Evolutionary conservation across 1,140 invertebrate genomes (phyloP).

Genomic region (Aporrectodea caliginosa): DNA sequence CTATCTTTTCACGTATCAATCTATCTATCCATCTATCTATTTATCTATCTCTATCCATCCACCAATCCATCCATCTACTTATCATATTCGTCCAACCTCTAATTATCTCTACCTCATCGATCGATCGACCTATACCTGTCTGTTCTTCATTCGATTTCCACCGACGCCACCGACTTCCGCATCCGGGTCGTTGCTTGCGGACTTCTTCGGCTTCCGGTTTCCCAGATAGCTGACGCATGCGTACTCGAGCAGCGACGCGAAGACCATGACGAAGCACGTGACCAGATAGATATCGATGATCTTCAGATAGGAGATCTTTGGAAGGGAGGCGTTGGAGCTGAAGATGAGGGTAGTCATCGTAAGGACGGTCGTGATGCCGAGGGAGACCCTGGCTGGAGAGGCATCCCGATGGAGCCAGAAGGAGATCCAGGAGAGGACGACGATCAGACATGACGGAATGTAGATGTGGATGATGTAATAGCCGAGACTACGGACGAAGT

Average conservation of each 20-base stretch:
- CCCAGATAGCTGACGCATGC: constrained; percentile 35
- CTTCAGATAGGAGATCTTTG: constrained; percentile 97
- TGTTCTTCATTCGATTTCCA: too few species aligned
- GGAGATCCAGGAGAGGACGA: constrained; percentile 62
- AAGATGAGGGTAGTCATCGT: constrained; percentile 99
- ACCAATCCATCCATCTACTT: too few species aligned
- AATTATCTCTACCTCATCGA: too few species aligned
- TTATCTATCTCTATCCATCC: too few species aligned
- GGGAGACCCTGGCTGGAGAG: constrained; percentile 26
- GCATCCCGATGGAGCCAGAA: constrained; percentile 33
- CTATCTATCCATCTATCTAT: too few species aligned
- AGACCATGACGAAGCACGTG: constrained; percentile 81
- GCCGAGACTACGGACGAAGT: constrained; percentile 95
- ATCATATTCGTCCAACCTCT: too few species aligned
- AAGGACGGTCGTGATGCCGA: constrained; percentile 82
- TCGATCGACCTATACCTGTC: too few species aligned
- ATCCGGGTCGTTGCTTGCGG: not conserved
- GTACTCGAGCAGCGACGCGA: constrained; percentile 41
- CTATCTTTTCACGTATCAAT: too few species aligned
- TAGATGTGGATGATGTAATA: constrained; percentile 99
- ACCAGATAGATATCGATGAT: constrained; percentile 95
- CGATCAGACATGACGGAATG: constrained; percentile 96
- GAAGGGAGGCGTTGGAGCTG: constrained; percentile 92
- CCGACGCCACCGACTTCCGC: not conserved
- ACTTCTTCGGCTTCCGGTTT: not conserved